phyloP scores from a whole-genome alignment of 1,140 invertebrate species.

The Brachionus calyciflorus region DNA sequence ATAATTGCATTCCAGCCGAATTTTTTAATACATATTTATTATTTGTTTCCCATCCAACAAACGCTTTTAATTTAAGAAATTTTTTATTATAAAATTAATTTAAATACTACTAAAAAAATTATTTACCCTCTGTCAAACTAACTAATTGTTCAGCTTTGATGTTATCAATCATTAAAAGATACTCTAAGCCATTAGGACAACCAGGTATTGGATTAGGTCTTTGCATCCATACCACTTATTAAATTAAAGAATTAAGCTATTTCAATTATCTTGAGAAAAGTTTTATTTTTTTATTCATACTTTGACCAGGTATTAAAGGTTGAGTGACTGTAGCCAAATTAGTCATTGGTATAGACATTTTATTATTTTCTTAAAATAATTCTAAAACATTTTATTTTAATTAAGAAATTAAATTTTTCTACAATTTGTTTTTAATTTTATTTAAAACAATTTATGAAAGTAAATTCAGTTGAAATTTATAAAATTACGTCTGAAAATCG shows the following conservation, averaged over 20 bases:
- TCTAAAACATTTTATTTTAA: no score
- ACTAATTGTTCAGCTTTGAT: slow-evolving; percentile 82
- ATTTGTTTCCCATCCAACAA: slow-evolving; percentile 81
- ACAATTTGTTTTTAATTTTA: no score
- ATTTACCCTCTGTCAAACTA: slow-evolving; percentile 78
- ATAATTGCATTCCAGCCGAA: slow-evolving; percentile 54
- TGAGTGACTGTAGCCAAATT: no score
- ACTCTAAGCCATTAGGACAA: slow-evolving; percentile 85
- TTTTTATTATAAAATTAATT: not conserved
- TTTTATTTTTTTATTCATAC: not conserved
- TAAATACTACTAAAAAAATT: no score
- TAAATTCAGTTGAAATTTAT: no score
- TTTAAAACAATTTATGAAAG: no score
- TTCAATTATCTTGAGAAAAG: not conserved
- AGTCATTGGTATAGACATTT: no score
- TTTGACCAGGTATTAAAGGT: not conserved
- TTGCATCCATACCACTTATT: slow-evolving; percentile 6
- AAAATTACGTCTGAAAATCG: no score
- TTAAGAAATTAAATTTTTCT: no score
- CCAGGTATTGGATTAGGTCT: slow-evolving; percentile 68
- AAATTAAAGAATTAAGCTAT: not conserved
- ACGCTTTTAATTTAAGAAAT: slow-evolving; percentile 60
- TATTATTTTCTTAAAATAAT: no score
- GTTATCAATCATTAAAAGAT: slow-evolving; percentile 82
- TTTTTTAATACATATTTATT: slow-evolving; percentile 68